Base-by-base conservation (phyloP, 2,797 vertebrate species). In the Poecilia gillii region DNA sequence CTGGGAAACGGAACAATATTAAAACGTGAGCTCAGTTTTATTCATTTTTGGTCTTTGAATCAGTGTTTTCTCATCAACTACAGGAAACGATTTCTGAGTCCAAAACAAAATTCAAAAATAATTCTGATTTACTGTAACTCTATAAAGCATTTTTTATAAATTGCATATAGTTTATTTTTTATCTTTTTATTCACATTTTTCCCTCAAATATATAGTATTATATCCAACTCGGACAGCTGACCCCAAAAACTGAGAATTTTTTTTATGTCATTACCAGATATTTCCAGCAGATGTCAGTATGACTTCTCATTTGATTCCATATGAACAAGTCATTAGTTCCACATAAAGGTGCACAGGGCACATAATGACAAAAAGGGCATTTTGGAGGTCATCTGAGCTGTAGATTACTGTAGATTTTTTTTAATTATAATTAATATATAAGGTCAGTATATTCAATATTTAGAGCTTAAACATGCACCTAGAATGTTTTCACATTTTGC, bases 211-310 rank as follows among this genome's bases (percentile, higher is more conserved):
- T 33, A 62, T 62, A 62, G 25, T n/a, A 13, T 20, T 36, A 20
- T 62, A 33, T 18, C 14, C 31, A 62, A 64, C 31, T 36, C 6
- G 36, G 16, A 36, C 31, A 64, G 33, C 36, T 68, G 36, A 25
- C 9, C 64, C 20, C 6, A 25, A 46, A 45, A 3, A 23, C 49
- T 6, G 2, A 20, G 18, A 49, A 6, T 47, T 47, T 47, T 2
- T 7, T 64, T 39, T 0, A 76, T 41, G 36, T 84, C 72, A 88
- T 68, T 86, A 81, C 77, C 73, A 7, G 1, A 0, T 0, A 14
- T 3, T 2, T 80, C 93, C 94, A 93, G 78, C 85, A 92, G 93
- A 78, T 76, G 94, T 85, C 93, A 80, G 0, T 73, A 49, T 51
- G 66, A 76, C 46, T 71, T 74, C 41, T 68, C 43, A 57, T 51